These are phyloP conservation scores for Brachionus calyciflorus DNA, from an alignment of 1,140 invertebrate species.

Conservation along the genomic window DNA sequence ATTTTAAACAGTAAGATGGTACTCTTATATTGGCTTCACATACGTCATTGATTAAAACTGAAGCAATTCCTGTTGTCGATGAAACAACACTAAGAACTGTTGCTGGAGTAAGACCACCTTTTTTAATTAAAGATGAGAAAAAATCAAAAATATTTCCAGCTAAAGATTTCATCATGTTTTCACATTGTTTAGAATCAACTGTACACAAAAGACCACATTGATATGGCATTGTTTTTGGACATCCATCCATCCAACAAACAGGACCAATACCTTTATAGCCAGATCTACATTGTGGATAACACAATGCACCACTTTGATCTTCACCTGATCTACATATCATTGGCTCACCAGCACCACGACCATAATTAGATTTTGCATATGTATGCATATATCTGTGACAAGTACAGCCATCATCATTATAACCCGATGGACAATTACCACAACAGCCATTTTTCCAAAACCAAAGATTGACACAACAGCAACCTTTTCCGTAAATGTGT, in stretches of 20 bases:
- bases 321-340: background rate
- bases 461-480: background rate
- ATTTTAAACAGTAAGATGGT: background rate
- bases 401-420: constrained; percentile 33
- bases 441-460: background rate
- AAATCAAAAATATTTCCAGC: background rate
- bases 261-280: constrained; percentile 33
- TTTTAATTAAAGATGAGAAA: background rate
- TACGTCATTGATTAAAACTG: background rate
- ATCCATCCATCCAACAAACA: constrained; percentile 13
- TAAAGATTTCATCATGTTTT: background rate
- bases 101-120: background rate
- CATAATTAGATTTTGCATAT: constrained; percentile 17
- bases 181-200: constrained; percentile 3
- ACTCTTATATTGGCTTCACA: background rate
- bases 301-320: background rate
- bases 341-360: background rate
- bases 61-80: background rate
- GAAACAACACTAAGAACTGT: background rate
- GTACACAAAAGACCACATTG: constrained; percentile 1
- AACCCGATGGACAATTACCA: constrained; percentile 13
- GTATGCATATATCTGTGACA: background rate
- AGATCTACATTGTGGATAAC: constrained; percentile 15
- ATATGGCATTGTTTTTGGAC: background rate
- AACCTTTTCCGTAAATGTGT: constrained; percentile 22